Percentiles rank a stretch among this genome's conserved stretches.
phyloP scores from a whole-genome alignment of 53 echinoderm and acorn worm genomes.

The Zoroaster sp. region DNA sequence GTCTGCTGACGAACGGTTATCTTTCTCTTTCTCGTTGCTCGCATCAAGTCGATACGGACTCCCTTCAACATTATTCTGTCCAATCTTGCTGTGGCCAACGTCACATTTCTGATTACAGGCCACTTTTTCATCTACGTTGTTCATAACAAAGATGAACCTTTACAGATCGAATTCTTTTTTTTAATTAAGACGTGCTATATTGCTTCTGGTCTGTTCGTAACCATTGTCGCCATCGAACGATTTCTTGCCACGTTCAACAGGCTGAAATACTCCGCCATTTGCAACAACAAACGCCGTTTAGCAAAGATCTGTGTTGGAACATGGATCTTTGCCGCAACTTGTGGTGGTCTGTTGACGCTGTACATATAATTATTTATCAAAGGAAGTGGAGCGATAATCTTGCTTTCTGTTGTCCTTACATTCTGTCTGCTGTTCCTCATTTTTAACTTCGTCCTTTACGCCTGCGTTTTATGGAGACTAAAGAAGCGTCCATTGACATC shows the following conservation, averaged over 20 bases:
- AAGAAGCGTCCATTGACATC: not conserved
- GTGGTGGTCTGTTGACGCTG: not conserved
- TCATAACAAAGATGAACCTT: not conserved
- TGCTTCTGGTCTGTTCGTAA: slow-evolving; percentile 11
- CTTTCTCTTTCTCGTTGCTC: not conserved
- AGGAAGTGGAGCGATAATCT: too few relatives aligned
- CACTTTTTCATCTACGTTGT: not conserved
- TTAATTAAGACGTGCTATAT: not conserved
- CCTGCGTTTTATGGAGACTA: not conserved
- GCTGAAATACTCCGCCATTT: not conserved
- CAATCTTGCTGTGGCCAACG: not conserved
- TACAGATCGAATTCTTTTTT: slow-evolving; percentile 5
- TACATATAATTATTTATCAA: not conserved
- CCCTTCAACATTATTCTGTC: slow-evolving; percentile 30
- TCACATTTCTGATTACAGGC: not conserved
- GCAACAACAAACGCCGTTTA: not conserved
- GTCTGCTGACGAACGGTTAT: slow-evolving; percentile 12
- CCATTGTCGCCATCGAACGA: slow-evolving; percentile 11
- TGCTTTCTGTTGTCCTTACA: not conserved
- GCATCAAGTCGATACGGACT: not conserved
- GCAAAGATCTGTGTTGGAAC: not conserved
- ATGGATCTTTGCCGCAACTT: not conserved
- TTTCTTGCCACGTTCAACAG: not conserved
- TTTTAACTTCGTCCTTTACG: not conserved
- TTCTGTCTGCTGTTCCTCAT: not conserved